Evolutionary conservation across 2,888 invertebrate genomes (phyloP).

Genomic region (Drosophila limbata): DNA sequence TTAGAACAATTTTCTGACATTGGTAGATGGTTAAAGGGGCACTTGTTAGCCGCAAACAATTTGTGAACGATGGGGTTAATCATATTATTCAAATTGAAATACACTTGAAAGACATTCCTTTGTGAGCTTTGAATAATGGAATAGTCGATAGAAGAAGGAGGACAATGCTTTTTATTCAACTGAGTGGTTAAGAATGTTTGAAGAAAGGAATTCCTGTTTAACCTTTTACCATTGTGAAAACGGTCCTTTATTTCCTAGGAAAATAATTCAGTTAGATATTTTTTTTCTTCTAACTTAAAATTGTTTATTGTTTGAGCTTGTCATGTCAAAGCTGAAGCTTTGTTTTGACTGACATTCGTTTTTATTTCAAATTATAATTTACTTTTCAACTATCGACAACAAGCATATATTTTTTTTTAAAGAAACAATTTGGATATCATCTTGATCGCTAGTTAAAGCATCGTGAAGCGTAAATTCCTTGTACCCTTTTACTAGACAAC

Average conservation of each 20-base stretch:
- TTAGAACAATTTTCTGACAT: constrained; percentile 19
- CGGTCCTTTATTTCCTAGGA: background rate
- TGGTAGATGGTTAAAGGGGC: constrained; percentile 1
- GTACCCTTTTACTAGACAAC: constrained; percentile 51
- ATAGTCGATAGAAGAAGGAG: background rate
- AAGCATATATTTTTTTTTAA: constrained; percentile 45
- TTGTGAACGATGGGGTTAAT: constrained; percentile 27
- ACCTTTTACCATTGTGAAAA: background rate
- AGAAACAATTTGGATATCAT: constrained; percentile 50
- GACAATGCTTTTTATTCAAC: constrained; percentile 11
- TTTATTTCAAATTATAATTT: constrained; percentile 36
- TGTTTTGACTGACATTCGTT: constrained; percentile 4
- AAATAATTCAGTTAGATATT: constrained; percentile 4
- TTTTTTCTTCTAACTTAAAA: background rate
- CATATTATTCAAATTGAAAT: constrained; percentile 18
- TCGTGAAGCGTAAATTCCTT: constrained; percentile 56
- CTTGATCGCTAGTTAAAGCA: constrained; percentile 47
- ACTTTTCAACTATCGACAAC: constrained; percentile 40
- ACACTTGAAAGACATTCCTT: constrained; percentile 16
- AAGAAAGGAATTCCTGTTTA: constrained; percentile 23
- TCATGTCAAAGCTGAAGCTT: constrained; percentile 28
- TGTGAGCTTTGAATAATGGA: constrained; percentile 19
- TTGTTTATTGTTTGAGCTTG: constrained; percentile 22
- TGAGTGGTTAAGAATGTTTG: background rate
- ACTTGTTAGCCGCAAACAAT: constrained; percentile 9